Evolutionary conservation across 2,113 vertebrate genomes (phyloP).

Genomic region (Campylorhamphus procurvoides): DNA sequence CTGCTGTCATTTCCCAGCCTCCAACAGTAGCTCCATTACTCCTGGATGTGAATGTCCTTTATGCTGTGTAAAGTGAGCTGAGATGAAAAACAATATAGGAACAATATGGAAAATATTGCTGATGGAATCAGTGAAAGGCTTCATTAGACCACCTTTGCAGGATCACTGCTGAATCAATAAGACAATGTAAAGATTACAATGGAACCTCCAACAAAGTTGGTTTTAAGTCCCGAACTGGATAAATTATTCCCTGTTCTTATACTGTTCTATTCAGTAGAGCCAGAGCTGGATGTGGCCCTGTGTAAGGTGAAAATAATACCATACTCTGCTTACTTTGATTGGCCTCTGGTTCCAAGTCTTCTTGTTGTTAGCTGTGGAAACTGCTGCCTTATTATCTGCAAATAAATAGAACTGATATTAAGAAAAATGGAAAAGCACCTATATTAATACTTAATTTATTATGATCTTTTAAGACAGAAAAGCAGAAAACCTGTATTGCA

Average conservation of each 20-base stretch:
- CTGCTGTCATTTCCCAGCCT: not conserved
- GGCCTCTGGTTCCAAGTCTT: constrained; percentile 95
- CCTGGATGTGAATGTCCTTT: not conserved
- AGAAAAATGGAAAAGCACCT: not conserved
- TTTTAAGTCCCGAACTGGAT: not conserved
- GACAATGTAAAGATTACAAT: not conserved
- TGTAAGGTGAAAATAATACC: not conserved
- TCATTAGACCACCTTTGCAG: not conserved
- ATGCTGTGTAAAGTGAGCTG: not conserved
- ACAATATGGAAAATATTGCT: not conserved
- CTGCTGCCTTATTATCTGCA: constrained; percentile 97
- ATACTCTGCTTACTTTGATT: constrained; percentile 91
- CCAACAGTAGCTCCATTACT: not conserved
- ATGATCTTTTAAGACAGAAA: not conserved
- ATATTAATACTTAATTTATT: not conserved
- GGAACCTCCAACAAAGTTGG: not conserved
- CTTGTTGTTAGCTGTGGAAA: constrained; percentile 96
- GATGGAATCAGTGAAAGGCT: not conserved
- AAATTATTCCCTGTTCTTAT: not conserved
- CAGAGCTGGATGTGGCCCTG: not conserved
- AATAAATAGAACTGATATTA: constrained; percentile 63
- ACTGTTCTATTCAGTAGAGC: not conserved
- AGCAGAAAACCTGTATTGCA: not conserved
- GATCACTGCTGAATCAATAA: not conserved
- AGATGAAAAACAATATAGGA: not conserved